Conservation (phyloP, 2,888 invertebrate genomes). For the Campoplex nolae region DNA sequence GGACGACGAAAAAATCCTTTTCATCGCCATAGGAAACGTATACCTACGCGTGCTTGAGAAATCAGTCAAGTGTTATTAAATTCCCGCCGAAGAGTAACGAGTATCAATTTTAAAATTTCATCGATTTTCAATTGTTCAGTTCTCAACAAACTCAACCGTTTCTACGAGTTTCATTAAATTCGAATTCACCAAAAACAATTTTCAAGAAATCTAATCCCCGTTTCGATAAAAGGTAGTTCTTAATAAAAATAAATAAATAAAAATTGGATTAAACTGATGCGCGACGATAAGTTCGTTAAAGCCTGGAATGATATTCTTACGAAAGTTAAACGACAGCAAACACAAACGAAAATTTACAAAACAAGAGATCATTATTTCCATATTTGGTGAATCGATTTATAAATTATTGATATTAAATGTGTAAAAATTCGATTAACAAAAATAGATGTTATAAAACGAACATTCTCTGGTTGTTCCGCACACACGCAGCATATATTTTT, state of each 20-base stretch:
- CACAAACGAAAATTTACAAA: no score
- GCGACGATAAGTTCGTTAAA: no score
- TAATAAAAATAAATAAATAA: no score
- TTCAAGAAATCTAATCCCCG: no score
- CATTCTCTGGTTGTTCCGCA: neutral
- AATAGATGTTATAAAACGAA: slow-evolving; percentile 3
- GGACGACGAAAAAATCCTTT: slow-evolving; percentile 57
- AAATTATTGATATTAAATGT: neutral
- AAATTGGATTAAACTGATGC: no score
- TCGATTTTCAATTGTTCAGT: neutral
- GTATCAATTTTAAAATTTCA: neutral
- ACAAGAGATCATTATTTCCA: neutral
- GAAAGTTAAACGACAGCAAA: no score
- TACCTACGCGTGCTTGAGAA: slow-evolving; percentile 1
- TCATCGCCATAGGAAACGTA: neutral
- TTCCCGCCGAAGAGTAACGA: slow-evolving; percentile 39
- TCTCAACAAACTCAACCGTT: neutral
- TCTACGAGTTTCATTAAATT: neutral
- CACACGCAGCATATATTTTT: neutral
- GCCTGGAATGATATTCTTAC: no score
- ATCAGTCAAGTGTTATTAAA: slow-evolving; percentile 30
- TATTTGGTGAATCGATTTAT: neutral
- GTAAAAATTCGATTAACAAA: neutral
- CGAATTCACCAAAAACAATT: no score
- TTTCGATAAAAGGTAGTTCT: no score